Conservation (phyloP, 1,140 invertebrate species). For the Drosophila simulans region DNA sequence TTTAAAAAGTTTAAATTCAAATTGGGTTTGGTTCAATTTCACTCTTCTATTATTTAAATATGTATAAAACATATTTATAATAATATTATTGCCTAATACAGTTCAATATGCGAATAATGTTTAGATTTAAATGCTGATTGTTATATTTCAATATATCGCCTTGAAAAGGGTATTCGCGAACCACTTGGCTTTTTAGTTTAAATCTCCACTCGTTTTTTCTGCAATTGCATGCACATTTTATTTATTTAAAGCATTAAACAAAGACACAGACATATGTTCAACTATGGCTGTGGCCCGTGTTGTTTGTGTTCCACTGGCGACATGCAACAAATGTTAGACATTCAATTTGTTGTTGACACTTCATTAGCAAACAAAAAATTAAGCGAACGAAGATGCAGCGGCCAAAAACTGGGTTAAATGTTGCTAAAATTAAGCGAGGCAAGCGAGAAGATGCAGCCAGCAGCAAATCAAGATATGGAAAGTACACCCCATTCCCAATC, state of each 20-base stretch:
- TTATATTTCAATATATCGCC: no score
- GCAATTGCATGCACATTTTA: slow-evolving; percentile 62
- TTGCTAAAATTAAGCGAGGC: slow-evolving; percentile 78
- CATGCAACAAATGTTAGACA: slow-evolving; percentile 83
- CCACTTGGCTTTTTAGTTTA: background rate
- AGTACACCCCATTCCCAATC: slow-evolving; percentile 6
- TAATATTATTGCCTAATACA: no score
- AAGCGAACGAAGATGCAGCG: slow-evolving; percentile 48
- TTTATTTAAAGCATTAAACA: slow-evolving; percentile 82
- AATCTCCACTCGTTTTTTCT: slow-evolving; percentile 32
- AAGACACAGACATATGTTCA: slow-evolving; percentile 72
- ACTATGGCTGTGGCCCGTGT: slow-evolving; percentile 25
- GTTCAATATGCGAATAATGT: no score
- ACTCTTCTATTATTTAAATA: no score
- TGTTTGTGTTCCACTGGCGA: slow-evolving; percentile 57
- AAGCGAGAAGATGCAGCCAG: slow-evolving; percentile 53
- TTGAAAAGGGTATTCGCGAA: slow-evolving; percentile 28
- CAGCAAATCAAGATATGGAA: slow-evolving; percentile 13
- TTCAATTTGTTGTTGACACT: slow-evolving; percentile 83
- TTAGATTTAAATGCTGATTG: no score
- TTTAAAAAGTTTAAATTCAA: slow-evolving; percentile 5
- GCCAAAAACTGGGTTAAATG: slow-evolving; percentile 73
- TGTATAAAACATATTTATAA: no score
- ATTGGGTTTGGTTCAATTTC: no score
- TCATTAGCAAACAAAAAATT: slow-evolving; percentile 79